Evolutionary conservation across 2,797 vertebrate genomes (phyloP).

Genomic region (Brachymystax lenok): DNA sequence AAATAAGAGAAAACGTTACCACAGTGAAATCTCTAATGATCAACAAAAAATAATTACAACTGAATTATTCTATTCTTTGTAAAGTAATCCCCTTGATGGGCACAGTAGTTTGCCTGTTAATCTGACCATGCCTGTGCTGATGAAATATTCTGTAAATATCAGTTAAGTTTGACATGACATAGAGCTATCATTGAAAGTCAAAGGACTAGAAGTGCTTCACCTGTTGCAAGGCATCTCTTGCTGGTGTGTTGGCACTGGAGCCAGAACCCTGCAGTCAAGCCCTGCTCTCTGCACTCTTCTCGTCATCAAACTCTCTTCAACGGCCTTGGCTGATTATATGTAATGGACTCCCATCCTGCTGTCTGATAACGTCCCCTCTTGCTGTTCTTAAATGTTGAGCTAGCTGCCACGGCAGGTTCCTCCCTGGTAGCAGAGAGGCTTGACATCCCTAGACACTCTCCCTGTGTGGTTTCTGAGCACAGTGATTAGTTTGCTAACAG

Average conservation of each 20-base stretch:
- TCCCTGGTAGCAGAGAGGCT: slow-evolving; percentile 21
- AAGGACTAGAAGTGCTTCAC: neutral
- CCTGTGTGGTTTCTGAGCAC: slow-evolving; percentile 22
- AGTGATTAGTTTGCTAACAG: slow-evolving; percentile 59
- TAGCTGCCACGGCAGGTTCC: slow-evolving; percentile 49
- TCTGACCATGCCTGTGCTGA: too few relatives aligned
- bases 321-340: slow-evolving; percentile 57
- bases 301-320: slow-evolving; percentile 60
- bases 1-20: too few relatives aligned
- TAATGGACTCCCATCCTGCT: slow-evolving; percentile 57
- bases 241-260: neutral
- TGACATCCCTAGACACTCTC: slow-evolving; percentile 22
- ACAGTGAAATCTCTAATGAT: too few relatives aligned
- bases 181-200: too few relatives aligned
- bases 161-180: too few relatives aligned
- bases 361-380: slow-evolving; percentile 7
- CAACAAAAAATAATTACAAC: too few relatives aligned
- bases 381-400: neutral
- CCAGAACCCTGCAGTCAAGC: too few relatives aligned
- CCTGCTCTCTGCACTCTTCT: slow-evolving; percentile 24
- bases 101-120: too few relatives aligned
- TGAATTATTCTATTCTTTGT: too few relatives aligned
- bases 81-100: too few relatives aligned
- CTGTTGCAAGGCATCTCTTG: neutral
- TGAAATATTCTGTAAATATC: too few relatives aligned